Base-by-base conservation (phyloP, 2,113 vertebrate genomes). In the Equus quagga region DNA sequence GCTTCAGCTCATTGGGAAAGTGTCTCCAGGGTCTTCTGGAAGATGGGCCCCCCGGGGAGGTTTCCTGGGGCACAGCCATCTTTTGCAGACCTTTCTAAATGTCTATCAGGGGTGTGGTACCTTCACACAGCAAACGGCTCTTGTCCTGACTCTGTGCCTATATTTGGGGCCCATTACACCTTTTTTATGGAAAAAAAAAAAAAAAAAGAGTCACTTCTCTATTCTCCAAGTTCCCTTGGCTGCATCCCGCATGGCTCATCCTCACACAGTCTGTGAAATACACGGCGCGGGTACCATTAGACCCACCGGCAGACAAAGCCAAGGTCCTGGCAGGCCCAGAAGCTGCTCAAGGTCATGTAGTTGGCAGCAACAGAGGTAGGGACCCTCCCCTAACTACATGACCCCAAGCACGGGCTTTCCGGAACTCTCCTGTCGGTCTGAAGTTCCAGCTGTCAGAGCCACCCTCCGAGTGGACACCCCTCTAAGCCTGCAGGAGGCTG, bases 391-490 rank as follows among this genome's bases (percentile, higher is more conserved):
- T 51, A 17, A 19, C 60, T 2, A 5, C 41, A 2, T 10, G 24
- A 60, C 51, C 94, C 51, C n/a, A 6, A 28, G 65, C 64, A 13
- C 41, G 58, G 62, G 31, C 69, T 28, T 75, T 28, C 5, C 79
- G 36, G 36, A 41, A 41, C 36, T n/a, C 28, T 3, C 28, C 24
- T 1, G 49, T 5, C 0, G 3, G 17, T 13, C 67, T 70, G 49
- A 23, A 67, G 62, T 1, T 12, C 24, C 54, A 15, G 0, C 72
- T 6, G 19, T 1, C 64, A 21, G 1, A 2, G 65, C 28, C 56
- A 2, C 0, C 0, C 1, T 5, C 28, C 8, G 21, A 8, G 56
- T 8, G 44, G 0, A 3, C 36, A 17, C 36, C 70, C 36, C 26
- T 17, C 33, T 5, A 9, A 8, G 89, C 73, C 2, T 4, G 8